Base-by-base conservation (phyloP, 2,797 vertebrate genomes). In the Muscicapa striata region DNA sequence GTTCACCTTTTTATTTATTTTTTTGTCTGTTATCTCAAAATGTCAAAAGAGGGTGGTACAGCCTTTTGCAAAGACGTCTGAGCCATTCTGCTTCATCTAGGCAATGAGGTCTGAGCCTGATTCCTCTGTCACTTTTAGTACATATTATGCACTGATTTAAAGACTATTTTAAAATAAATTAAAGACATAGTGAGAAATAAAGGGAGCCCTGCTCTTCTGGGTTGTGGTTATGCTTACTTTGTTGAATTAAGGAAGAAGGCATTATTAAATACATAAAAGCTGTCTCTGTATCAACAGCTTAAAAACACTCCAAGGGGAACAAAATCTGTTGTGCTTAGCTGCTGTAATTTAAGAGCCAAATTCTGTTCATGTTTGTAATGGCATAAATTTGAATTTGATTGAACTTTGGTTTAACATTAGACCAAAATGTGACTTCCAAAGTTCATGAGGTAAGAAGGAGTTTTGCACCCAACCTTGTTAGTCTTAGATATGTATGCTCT, bases 311-410 rank as follows among this genome's bases (percentile, higher is more conserved):
- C 34, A 84, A 94, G 73, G 72, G 73, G 94, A 95, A 95, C 64
- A 87, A 94, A 93, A 94, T 75, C 89, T 91, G 82, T 94, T 92
- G 75, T 95, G 34, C 73, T 93, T 92, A 59, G 73, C 58, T 93
- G 87, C 82, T 87, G 29, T 83, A 85, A 87, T 93, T 83, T 85
- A 66, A 78, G 51, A 89, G 29, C 29, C 58, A 73, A 85, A 94
- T 87, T 91, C 84, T 91, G 40, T 40, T 93, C 78, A 62, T 51
- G 1, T 90, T 87, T 92, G 32, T 46, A 83, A 75, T 9, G 27
- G 75, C 72, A 94, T 95, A 87, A 70, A 95, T 96, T 93, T 90
- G 92, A 95, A 95, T 95, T 92, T 84, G 75, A 87, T 95, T 93
- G 81, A 93, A 76, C 81, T 93, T 59, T 90, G 92, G 72, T 83